Conservation (phyloP, 30 jellyfish, hydroid and myxozoan genomes). For the Cassiopea xamachana region DNA sequence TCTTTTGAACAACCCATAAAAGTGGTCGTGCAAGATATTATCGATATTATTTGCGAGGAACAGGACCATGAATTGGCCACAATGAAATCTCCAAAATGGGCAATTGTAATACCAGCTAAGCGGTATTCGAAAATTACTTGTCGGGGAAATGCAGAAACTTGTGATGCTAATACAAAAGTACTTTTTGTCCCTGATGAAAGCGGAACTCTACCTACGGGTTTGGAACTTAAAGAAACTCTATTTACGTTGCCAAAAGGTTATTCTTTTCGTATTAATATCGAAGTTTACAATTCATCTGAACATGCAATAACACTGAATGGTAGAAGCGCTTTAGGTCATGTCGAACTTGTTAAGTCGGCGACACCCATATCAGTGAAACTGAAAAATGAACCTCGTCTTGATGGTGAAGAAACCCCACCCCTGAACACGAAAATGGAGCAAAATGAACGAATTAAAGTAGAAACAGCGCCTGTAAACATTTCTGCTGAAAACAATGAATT, state of each 20-base stretch:
- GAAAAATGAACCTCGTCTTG: background rate
- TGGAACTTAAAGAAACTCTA: slow-evolving; percentile 30
- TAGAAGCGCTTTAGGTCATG: background rate
- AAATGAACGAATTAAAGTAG: background rate
- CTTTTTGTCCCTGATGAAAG: slow-evolving; percentile 39
- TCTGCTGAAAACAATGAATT: background rate
- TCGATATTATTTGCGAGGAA: slow-evolving; percentile 18
- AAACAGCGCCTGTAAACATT: background rate
- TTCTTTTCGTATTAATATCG: slow-evolving; percentile 20
- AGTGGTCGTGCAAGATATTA: slow-evolving; percentile 18
- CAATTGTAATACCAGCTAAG: slow-evolving; percentile 18
- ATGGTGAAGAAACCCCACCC: background rate
- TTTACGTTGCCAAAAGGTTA: slow-evolving; percentile 31
- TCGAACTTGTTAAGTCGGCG: background rate
- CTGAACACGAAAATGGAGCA: background rate
- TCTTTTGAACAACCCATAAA: slow-evolving; percentile 45
- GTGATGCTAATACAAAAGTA: slow-evolving; percentile 25
- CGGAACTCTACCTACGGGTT: slow-evolving; percentile 28
- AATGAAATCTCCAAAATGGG: slow-evolving; percentile 45
- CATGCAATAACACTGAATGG: slow-evolving; percentile 23
- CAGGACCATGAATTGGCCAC: slow-evolving; percentile 20
- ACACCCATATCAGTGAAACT: background rate
- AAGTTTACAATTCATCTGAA: slow-evolving; percentile 28
- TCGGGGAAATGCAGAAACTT: slow-evolving; percentile 13
- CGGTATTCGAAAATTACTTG: slow-evolving; percentile 40